Conservation (phyloP, 2,888 invertebrate species). For the Ectropis crepuscularia region DNA sequence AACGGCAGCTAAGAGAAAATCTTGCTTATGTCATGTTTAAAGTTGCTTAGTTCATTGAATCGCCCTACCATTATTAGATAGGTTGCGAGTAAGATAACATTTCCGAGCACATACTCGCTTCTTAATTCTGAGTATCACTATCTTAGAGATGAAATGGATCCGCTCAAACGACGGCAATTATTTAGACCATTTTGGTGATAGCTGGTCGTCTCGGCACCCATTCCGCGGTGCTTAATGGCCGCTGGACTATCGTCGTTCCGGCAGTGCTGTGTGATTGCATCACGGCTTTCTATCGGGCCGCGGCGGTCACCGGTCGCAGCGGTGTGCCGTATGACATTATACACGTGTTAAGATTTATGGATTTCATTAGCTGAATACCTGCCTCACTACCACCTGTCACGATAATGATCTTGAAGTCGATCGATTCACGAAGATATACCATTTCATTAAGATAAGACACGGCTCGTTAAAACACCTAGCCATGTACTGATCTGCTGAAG, state of each 20-base stretch:
- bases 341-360: slow-evolving; percentile 57
- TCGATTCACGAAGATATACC: slow-evolving; percentile 45
- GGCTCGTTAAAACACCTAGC: slow-evolving; percentile 41
- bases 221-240: slow-evolving; percentile 39
- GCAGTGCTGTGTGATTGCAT: slow-evolving; percentile 54
- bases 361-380: slow-evolving; percentile 60
- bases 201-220: slow-evolving; percentile 37
- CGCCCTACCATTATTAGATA: slow-evolving; percentile 1
- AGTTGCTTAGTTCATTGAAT: slow-evolving; percentile 16
- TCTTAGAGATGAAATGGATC: slow-evolving; percentile 26
- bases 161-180: slow-evolving; percentile 33
- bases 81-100: slow-evolving; percentile 8
- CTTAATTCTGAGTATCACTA: slow-evolving; percentile 12
- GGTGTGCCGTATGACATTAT: slow-evolving; percentile 34
- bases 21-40: slow-evolving; percentile 26
- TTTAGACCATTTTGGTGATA: slow-evolving; percentile 40
- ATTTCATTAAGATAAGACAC: slow-evolving; percentile 49
- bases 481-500: slow-evolving; percentile 24
- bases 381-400: slow-evolving; percentile 44
- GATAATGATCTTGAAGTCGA: slow-evolving; percentile 52
- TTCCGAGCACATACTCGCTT: slow-evolving; percentile 5
- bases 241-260: slow-evolving; percentile 52
- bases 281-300: slow-evolving; percentile 64
- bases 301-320: slow-evolving; percentile 27
- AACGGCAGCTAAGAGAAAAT: slow-evolving; percentile 22